Base-by-base conservation (phyloP, 2,888 invertebrate species). In the Atrina japonica region DNA sequence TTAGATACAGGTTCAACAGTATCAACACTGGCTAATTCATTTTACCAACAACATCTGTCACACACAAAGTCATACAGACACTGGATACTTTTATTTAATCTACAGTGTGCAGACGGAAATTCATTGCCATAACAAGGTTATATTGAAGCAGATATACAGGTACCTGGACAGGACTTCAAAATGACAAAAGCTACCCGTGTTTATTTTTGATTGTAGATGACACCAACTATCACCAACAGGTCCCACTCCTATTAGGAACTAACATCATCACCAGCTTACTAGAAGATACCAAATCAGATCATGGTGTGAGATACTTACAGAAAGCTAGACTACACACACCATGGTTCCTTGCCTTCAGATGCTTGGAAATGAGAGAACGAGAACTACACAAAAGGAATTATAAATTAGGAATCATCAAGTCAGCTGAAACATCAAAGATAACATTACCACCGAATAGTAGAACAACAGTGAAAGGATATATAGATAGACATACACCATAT, bases 331-430 rank as follows among this genome's bases (percentile, higher is more conserved):
- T 65, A 9, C 64, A n/a, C n/a, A n/a, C 53, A 18, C 61, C 65
- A 7, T 65, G 64, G 64, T 70, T 40, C 29, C 30, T 70, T 9
- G 40, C 70, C 1, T 70, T 65, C 52, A 40, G 59, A 58, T 58
- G 43, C 21, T 27, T 70, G 1, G 6, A 45, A 11, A 11, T 70
- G 1, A 61, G 59, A 14, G 55, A 70, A 11, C 53, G 59, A 27
- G 66, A 65, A 9, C 56, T 70, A 2, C 9, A 40, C 7, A 65
- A 30, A 25, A 59, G 29, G 9, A 53, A 59, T 1, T n/a, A 60
- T 41, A 58, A 43, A 41, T 1, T 64, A 35, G 60, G 50, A n/a
- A 50, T 66, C 40, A 27, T 70, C 18, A 70, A 59, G 45, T 59
- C 35, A 45, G 64, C 65, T 11, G 59, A 58, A 29, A 7, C 40